These are phyloP conservation scores for Myzus persicae DNA, from an alignment of 1,140 invertebrate genomes.

Conservation along the genomic window DNA sequence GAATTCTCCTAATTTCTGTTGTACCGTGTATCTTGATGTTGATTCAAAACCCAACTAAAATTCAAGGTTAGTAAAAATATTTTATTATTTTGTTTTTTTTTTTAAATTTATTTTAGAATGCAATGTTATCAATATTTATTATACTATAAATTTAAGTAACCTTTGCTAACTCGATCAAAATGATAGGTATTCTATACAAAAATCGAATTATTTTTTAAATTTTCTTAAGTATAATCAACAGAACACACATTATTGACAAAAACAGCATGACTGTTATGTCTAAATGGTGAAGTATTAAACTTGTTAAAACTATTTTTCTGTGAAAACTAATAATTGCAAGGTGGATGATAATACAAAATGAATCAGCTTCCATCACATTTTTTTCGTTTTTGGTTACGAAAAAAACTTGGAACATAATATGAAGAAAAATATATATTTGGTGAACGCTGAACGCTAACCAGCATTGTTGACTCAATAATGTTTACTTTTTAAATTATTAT, in stretches of 20 bases:
- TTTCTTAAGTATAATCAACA: neutral
- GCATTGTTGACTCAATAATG: too few relatives aligned
- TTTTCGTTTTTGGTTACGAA: neutral
- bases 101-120: neutral
- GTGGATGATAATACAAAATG: neutral
- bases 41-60: conserved; percentile 1
- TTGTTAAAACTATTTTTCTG: neutral
- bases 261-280: neutral
- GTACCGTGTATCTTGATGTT: neutral
- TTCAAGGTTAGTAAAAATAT: conserved; percentile 27
- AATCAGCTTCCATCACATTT: neutral
- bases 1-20: neutral
- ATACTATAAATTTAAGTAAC: neutral
- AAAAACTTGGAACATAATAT: too few relatives aligned
- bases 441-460: neutral
- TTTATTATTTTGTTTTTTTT: neutral
- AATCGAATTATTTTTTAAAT: neutral
- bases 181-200: neutral
- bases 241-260: neutral
- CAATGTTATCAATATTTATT: neutral
- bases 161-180: neutral
- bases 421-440: neutral
- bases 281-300: neutral
- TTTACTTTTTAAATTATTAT: neutral
- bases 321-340: neutral